Evolutionary conservation across 1,140 invertebrate species (phyloP), one percentile per base, ranked within the genome.

Genomic region (Hermetia illucens): DNA sequence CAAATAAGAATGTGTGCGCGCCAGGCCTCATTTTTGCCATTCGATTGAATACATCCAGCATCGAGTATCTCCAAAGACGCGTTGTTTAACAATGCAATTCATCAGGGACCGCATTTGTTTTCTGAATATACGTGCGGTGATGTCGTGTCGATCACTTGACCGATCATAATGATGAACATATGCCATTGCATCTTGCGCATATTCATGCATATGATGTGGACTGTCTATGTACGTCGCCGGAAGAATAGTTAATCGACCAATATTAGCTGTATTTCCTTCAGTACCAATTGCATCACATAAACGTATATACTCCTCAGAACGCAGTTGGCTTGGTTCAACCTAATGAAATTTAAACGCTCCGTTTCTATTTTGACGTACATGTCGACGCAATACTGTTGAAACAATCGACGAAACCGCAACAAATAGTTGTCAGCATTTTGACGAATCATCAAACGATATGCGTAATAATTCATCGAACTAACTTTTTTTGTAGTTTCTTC

Each of bases 21-120:
- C 64, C 15, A 69, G 44, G 5, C 66, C 66, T 40, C 63, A 47
- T 44, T 69, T 69, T 47, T 71, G 63, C 53, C 61, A 70, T 50
- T 72, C 63, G 31, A 71, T 45, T 12, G 52, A 45, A 39, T 66
- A 66, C 54, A 69, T 58, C 29, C 44, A 56, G 39, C 54, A 60
- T 18, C 46, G 45, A n/a, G 48, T 39, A 32, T 36, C n/a, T 15
- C 65, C 63, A 44, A 34, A 53, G 31, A 53, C n/a, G n/a, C n/a
- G n/a, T n/a, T 42, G 38, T 51, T 59, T 55, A 44, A 44, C 45
- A 15, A 69, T 48, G 13, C 63, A 51, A 43, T 64, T 34, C 38
- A 69, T 54, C 2, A 72, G 38, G 25, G 50, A 45, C 43, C 57
- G 60, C 17, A 66, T 37, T 46, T 70, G 70, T 42, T 59, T 45